phyloP scores from a whole-genome alignment of 2,113 vertebrate genomes.

The Dicerorhinus sumatrensis region DNA sequence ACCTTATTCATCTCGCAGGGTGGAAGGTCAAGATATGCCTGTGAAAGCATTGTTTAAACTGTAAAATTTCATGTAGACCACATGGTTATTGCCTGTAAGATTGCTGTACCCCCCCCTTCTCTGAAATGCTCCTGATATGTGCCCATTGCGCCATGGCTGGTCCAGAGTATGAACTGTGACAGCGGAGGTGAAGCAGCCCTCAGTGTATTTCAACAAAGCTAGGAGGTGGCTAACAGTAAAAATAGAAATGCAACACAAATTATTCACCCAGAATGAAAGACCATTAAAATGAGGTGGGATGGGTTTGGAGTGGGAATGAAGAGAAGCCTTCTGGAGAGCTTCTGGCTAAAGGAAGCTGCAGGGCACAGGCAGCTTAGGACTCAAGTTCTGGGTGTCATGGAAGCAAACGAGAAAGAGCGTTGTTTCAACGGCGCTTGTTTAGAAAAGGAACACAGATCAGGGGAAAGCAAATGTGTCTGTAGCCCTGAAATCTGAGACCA shows the following conservation, averaged over 20 bases:
- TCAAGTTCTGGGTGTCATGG: not conserved
- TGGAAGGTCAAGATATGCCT: not conserved
- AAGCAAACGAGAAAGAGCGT: not conserved
- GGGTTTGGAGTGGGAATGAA: no score
- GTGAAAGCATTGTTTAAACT: not conserved
- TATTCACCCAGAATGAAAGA: not conserved
- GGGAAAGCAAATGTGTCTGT: not conserved
- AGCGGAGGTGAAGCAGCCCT: no score
- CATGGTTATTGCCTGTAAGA: accelerated
- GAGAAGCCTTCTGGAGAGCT: not conserved
- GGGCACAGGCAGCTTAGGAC: not conserved
- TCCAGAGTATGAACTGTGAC: not conserved
- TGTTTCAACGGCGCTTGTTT: not conserved
- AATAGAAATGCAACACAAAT: not conserved
- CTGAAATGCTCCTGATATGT: not conserved
- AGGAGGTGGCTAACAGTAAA: not conserved
- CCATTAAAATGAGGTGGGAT: not conserved
- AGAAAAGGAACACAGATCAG: not conserved
- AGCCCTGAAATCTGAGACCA: not conserved
- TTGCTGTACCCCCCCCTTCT: not conserved
- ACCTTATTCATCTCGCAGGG: not conserved
- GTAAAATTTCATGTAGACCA: not conserved
- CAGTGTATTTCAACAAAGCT: not conserved
- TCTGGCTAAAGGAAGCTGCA: not conserved
- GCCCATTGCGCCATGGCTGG: not conserved